Evolutionary conservation across 2,113 vertebrate genomes (phyloP), one percentile per base, ranked within the genome.

Genomic region (Phainopepla nitens): DNA sequence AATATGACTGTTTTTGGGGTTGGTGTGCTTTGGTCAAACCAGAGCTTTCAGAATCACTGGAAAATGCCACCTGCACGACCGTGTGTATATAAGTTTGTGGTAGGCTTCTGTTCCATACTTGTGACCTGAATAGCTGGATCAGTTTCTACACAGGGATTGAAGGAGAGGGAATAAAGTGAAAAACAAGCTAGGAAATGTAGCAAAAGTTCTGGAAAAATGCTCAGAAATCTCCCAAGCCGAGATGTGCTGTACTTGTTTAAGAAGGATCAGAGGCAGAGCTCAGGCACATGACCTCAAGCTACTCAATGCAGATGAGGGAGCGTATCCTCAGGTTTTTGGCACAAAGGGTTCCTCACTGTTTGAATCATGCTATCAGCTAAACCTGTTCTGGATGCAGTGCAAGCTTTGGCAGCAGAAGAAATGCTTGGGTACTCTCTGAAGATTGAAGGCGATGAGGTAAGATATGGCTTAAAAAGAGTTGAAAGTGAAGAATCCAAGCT

Each of bases 371-470:
- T 71, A 3, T 64, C 88, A 71, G 12, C 90, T 76, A 62, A 87
- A 65, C 53, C 75, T 53, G 51, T 33, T 75, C 65, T 64, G 90
- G 86, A 73, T 61, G 64, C 88, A 89, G 72, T 80, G 62, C 47
- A 87, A 5, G 81, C 87, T 91, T 94, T 89, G 88, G 84, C 93
- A 93, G 61, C 36, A 84, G 93, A 97, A 96, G 93, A 96, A 95
- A 96, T 90, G 93, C 44, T 95, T 87, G 91, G 83, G 77, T 90
- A 23, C 53, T 86, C 57, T 94, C 64, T 93, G 96, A 94, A 97
- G 90, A 78, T 35, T 68, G 89, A 92, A 96, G 81, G 89, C 54
- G 11, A 94, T 95, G 96, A 96, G 96, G 97, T 97, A 97, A 97
- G 96, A 50, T 89, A 56, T 0, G 4, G 68, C 78, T 94, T 78